These are phyloP conservation scores for Micrastur ruficollis DNA, from an alignment of 2,797 vertebrate species.

Conservation along the genomic window DNA sequence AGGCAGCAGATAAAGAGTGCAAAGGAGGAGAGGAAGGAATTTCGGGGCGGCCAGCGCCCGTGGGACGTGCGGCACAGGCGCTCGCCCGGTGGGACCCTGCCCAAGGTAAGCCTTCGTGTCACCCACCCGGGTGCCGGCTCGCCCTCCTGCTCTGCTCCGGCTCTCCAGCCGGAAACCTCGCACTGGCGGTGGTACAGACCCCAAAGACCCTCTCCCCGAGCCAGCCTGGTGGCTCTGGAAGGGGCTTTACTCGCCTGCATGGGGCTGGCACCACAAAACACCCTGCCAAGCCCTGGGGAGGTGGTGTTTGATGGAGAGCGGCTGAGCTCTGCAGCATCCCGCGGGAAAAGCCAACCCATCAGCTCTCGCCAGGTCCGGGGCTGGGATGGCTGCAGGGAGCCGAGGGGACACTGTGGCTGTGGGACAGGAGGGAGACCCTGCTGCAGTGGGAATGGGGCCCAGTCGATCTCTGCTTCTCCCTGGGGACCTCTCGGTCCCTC, in stretches of 20 bases:
- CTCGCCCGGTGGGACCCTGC: not conserved
- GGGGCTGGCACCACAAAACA: not conserved
- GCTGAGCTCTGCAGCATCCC: not conserved
- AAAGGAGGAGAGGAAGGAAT: constrained; percentile 53
- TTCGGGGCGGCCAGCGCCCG: not conserved
- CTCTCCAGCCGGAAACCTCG: accelerated
- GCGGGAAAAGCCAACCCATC: accelerated
- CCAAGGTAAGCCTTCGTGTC: constrained; percentile 2
- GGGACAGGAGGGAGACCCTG: not conserved
- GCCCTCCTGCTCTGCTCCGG: not conserved
- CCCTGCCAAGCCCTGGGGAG: not conserved
- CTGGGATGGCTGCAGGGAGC: accelerated
- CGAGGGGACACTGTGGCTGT: accelerated
- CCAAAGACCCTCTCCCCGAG: not conserved
- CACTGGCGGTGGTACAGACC: accelerated
- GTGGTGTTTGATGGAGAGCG: not conserved
- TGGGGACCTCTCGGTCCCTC: not conserved
- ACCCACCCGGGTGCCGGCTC: not conserved
- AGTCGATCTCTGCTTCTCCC: not conserved
- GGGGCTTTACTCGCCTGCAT: not conserved
- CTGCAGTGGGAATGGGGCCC: accelerated
- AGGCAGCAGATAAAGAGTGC: not conserved
- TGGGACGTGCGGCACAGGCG: not conserved
- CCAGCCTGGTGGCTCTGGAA: not conserved
- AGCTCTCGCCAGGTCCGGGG: not conserved